Percentiles rank a stretch among this genome's conserved stretches.
Conservation (phyloP, 2,888 invertebrate genomes). For the Galeruca laticollis region DNA sequence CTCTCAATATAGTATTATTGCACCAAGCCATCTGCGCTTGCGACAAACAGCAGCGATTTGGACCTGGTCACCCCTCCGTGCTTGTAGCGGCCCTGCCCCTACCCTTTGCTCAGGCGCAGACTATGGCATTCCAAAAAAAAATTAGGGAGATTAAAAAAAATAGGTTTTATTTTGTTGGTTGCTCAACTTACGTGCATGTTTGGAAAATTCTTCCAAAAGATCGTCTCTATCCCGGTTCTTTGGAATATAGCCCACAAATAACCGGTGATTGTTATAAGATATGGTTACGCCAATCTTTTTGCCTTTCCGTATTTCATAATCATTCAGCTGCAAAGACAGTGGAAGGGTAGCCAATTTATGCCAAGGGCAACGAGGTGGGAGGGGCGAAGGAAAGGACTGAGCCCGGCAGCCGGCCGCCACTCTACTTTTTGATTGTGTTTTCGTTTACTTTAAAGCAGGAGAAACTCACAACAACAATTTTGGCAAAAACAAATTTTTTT, state of each 20-base stretch:
- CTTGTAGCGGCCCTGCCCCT: slow-evolving; percentile 67
- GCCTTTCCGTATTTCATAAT: slow-evolving; percentile 99
- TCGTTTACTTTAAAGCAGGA: slow-evolving; percentile 38
- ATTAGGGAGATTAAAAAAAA: slow-evolving; percentile 27
- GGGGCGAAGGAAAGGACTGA: slow-evolving; percentile 67
- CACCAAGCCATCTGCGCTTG: slow-evolving; percentile 33
- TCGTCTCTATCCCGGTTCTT: slow-evolving; percentile 99
- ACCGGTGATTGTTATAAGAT: slow-evolving; percentile 99
- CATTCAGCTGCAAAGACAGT: slow-evolving; percentile 98
- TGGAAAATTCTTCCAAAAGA: slow-evolving; percentile 99
- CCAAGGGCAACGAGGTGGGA: slow-evolving; percentile 63
- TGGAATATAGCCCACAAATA: slow-evolving; percentile 99
- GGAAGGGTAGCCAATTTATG: slow-evolving; percentile 79
- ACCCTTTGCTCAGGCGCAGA: slow-evolving; percentile 67
- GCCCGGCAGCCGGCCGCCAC: slow-evolving; percentile 74
- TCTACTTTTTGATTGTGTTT: slow-evolving; percentile 53
- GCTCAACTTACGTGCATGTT: slow-evolving; percentile 97
- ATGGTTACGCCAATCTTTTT: slow-evolving; percentile 99
- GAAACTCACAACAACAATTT: slow-evolving; percentile 14
- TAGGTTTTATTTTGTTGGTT: slow-evolving; percentile 46
- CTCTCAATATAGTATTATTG: no score
- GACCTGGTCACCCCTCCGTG: slow-evolving; percentile 64
- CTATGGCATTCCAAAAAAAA: slow-evolving; percentile 58
- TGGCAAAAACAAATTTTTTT: neutral
- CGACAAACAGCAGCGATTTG: slow-evolving; percentile 51